A percentile compares a stretch with the other conserved stretches of the same genome.
Evolutionary conservation across 2,888 invertebrate species (phyloP).

Genomic region (Phytoseiulus persimilis): DNA sequence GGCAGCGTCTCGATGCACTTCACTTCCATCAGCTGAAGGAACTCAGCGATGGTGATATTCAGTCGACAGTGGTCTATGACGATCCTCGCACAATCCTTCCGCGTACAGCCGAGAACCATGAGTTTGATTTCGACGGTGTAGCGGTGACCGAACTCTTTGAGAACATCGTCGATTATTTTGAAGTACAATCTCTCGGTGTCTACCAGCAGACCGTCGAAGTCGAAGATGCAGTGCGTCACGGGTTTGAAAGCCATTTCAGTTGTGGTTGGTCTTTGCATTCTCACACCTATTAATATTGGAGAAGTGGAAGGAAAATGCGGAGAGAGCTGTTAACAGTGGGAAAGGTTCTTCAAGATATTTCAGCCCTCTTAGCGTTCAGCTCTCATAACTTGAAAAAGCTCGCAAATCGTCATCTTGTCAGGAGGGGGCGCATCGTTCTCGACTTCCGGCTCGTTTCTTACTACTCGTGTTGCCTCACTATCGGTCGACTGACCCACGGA

Average conservation of each 20-base stretch:
- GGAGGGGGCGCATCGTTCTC: background rate
- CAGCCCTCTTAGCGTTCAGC: background rate
- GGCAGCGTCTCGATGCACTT: conserved; percentile 59
- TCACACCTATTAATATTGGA: background rate
- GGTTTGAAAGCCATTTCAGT: conserved; percentile 48
- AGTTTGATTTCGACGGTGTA: conserved; percentile 16
- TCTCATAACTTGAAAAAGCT: background rate
- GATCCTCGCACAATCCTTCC: conserved; percentile 46
- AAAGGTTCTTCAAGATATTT: background rate
- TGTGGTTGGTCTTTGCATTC: background rate
- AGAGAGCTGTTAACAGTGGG: background rate
- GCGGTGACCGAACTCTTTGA: conserved; percentile 15
- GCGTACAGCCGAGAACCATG: conserved; percentile 6
- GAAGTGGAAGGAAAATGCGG: background rate
- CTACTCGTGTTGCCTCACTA: background rate
- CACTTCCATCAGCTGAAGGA: conserved; percentile 55
- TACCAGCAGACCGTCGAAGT: conserved; percentile 61
- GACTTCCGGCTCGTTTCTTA: background rate
- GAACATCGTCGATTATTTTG: conserved; percentile 33
- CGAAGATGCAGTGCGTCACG: conserved; percentile 69
- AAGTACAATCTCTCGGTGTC: conserved; percentile 50
- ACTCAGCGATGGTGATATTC: conserved; percentile 62
- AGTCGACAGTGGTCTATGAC: conserved; percentile 56
- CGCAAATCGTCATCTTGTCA: background rate
- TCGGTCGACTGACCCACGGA: background rate